These are phyloP conservation scores for Tiliacea aurago DNA, from an alignment of 2,888 invertebrate species.

Conservation along the genomic window DNA sequence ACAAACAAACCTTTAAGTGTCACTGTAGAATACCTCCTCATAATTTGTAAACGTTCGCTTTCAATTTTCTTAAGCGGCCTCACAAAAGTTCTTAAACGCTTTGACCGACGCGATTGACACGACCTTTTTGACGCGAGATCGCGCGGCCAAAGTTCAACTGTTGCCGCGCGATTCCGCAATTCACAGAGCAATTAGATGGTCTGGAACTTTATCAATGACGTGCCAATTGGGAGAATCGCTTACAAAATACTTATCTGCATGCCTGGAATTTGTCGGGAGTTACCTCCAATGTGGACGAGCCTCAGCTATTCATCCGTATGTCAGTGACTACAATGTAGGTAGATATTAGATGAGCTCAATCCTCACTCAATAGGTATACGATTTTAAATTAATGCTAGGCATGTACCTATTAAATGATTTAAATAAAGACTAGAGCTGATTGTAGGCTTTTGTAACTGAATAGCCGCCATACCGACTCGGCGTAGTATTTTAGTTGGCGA, in stretches of 20 bases:
- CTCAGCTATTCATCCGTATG: background rate
- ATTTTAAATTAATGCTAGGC: background rate
- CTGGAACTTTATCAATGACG: background rate
- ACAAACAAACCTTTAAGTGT: background rate
- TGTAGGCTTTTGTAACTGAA: background rate
- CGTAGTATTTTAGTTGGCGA: background rate
- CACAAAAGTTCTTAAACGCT: constrained; percentile 5
- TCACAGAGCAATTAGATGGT: background rate
- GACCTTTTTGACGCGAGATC: background rate
- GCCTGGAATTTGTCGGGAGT: background rate
- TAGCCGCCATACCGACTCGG: background rate
- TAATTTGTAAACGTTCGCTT: background rate
- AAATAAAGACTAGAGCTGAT: background rate
- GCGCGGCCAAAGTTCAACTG: background rate
- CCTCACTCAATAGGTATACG: too few species aligned
- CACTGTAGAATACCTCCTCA: background rate
- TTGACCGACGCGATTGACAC: background rate
- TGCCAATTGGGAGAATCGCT: background rate
- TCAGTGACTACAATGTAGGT: background rate
- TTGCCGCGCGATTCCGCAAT: background rate
- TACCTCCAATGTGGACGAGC: background rate
- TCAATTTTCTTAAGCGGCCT: background rate
- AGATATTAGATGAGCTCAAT: background rate
- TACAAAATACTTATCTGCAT: background rate
- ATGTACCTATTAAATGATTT: background rate